Conservation (phyloP, 2,797 vertebrate genomes). For the Onychomys arenicola region DNA sequence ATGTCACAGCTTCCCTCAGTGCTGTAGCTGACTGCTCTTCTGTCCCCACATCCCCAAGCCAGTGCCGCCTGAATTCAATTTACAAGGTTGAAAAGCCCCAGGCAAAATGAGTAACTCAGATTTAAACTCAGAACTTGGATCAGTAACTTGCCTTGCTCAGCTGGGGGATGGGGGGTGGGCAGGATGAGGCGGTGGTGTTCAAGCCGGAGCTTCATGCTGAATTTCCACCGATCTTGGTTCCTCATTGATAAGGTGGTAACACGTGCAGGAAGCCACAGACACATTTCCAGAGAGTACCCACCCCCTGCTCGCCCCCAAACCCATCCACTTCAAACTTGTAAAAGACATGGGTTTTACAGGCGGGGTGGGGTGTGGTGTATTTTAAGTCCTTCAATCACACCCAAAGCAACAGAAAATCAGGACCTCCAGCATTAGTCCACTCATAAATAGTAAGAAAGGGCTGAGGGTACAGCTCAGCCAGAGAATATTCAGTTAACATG, state of each 20-base stretch:
- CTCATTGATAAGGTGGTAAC: rapidly evolving
- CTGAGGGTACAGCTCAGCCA: not conserved
- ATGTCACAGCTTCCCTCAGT: rapidly evolving
- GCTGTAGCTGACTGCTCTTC: no score
- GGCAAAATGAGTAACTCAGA: not conserved
- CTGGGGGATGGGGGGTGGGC: rapidly evolving
- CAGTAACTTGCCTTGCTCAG: not conserved
- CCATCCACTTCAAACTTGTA: no score
- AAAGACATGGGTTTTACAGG: not conserved
- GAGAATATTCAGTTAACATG: no score
- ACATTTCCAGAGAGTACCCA: no score
- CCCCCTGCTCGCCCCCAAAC: rapidly evolving
- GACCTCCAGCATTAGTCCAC: not conserved
- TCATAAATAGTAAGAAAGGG: not conserved
- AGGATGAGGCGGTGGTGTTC: not conserved
- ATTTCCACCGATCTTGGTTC: no score
- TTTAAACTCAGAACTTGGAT: not conserved
- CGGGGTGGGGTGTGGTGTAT: rapidly evolving
- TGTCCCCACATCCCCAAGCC: not conserved
- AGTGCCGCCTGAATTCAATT: not conserved
- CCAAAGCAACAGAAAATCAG: not conserved
- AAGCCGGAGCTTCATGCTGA: rapidly evolving
- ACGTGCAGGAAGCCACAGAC: rapidly evolving
- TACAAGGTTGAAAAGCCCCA: not conserved
- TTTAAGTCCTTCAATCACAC: rapidly evolving